phyloP scores from a whole-genome alignment of 2,888 invertebrate species.

The Pristionchus maxplancki region DNA sequence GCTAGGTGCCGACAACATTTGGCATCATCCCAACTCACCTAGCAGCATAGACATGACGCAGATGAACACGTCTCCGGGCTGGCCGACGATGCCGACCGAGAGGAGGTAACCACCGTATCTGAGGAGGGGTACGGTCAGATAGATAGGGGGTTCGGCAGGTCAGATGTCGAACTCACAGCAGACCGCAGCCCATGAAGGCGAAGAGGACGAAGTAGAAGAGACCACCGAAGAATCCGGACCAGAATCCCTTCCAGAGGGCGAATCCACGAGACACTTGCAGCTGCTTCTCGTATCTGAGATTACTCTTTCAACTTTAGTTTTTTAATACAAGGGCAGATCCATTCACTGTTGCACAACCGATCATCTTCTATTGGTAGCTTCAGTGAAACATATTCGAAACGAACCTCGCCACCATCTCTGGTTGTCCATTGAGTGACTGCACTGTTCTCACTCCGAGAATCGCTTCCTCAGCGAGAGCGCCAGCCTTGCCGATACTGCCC shows the following conservation, averaged over 20 bases:
- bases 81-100: slow-evolving; percentile 60
- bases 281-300: slow-evolving; percentile 58
- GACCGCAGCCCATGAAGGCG: slow-evolving; percentile 66
- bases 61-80: slow-evolving; percentile 72
- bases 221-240: slow-evolving; percentile 70
- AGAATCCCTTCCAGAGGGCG: slow-evolving; percentile 69
- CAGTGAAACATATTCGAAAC: not conserved
- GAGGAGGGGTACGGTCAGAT: no score
- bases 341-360: not conserved
- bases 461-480: slow-evolving; percentile 70
- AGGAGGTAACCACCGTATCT: slow-evolving; percentile 69
- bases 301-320: not conserved
- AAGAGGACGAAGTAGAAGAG: slow-evolving; percentile 70
- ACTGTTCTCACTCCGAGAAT: slow-evolving; percentile 70
- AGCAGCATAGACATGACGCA: slow-evolving; percentile 68
- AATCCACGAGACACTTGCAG: slow-evolving; percentile 63
- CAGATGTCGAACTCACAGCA: slow-evolving; percentile 58
- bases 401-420: slow-evolving; percentile 64
- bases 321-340: no score
- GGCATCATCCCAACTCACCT: not conserved
- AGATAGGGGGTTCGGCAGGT: not conserved
- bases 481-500: slow-evolving; percentile 65
- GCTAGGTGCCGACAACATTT: not conserved
- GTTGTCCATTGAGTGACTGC: slow-evolving; percentile 70
- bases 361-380: not conserved